These are phyloP conservation scores for Cenopis cana DNA, from an alignment of 2,888 invertebrate species.

Conservation along the genomic window DNA sequence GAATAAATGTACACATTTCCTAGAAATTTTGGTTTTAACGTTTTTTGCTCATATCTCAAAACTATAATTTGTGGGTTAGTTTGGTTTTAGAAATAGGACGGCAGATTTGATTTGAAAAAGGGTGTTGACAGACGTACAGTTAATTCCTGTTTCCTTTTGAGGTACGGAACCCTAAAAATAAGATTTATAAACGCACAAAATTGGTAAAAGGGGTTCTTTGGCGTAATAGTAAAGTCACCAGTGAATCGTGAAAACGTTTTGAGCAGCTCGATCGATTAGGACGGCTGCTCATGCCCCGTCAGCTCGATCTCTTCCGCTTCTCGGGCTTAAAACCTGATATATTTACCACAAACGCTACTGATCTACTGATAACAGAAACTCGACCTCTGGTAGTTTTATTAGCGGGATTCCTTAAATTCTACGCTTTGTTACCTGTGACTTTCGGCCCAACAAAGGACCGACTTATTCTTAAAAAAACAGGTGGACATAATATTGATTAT, in stretches of 20 bases:
- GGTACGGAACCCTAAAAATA: background rate
- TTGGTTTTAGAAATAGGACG: too few relatives aligned
- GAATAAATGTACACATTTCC: too few relatives aligned
- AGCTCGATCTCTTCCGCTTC: slow-evolving; percentile 70
- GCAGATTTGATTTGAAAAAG: too few relatives aligned
- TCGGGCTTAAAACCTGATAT: slow-evolving; percentile 72
- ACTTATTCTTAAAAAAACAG: background rate
- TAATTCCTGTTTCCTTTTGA: too few relatives aligned
- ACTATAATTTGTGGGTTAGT: too few relatives aligned
- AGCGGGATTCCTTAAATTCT: slow-evolving; percentile 27
- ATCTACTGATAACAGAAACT: slow-evolving; percentile 70
- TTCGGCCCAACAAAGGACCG: background rate
- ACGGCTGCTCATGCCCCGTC: slow-evolving; percentile 78
- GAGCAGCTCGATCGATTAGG: slow-evolving; percentile 71
- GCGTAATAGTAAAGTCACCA: slow-evolving; percentile 56
- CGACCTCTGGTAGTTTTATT: slow-evolving; percentile 28
- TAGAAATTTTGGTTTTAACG: too few relatives aligned
- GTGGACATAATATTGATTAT: too few relatives aligned
- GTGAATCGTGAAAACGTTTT: slow-evolving; percentile 68
- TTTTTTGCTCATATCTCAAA: too few relatives aligned
- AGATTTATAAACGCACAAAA: slow-evolving; percentile 19
- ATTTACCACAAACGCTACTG: slow-evolving; percentile 65
- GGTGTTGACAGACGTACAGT: too few relatives aligned
- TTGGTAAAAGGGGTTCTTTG: slow-evolving; percentile 31
- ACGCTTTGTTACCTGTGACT: slow-evolving; percentile 30